These are phyloP conservation scores for Smutsia gigantea DNA, from an alignment of 2,797 vertebrate species.

Conservation along the genomic window DNA sequence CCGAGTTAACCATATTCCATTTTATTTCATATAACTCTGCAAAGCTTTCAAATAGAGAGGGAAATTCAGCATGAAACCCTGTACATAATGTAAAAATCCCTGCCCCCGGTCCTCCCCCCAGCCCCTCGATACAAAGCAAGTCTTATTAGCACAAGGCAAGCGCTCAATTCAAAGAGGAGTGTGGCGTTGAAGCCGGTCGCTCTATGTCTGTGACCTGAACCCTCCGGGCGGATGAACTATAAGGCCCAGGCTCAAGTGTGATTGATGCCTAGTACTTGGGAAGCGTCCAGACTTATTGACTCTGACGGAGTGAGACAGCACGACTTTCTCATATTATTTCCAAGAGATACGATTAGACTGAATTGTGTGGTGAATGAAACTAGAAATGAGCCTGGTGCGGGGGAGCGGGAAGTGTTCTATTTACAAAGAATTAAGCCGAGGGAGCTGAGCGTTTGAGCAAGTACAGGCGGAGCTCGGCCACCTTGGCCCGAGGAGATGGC, in stretches of 20 bases:
- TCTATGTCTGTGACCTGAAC: slow-evolving; percentile 86
- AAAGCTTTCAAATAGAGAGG: slow-evolving; percentile 68
- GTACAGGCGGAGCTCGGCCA: not conserved
- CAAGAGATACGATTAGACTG: slow-evolving; percentile 78
- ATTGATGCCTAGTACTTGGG: slow-evolving; percentile 85
- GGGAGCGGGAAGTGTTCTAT: slow-evolving; percentile 58
- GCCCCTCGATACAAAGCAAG: slow-evolving; percentile 77
- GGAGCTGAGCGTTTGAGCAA: not conserved
- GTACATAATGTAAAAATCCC: slow-evolving; percentile 46
- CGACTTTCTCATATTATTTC: slow-evolving; percentile 84
- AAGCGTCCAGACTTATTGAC: slow-evolving; percentile 86
- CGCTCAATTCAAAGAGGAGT: slow-evolving; percentile 82
- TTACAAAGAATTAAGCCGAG: not conserved
- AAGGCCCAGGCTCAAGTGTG: slow-evolving; percentile 84
- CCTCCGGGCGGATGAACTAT: slow-evolving; percentile 83
- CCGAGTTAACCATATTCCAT: slow-evolving; percentile 60
- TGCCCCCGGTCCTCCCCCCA: not conserved
- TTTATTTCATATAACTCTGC: slow-evolving; percentile 71
- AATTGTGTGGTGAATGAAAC: slow-evolving; percentile 66
- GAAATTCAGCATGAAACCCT: slow-evolving; percentile 75
- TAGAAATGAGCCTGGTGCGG: slow-evolving; percentile 68
- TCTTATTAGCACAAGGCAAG: slow-evolving; percentile 84
- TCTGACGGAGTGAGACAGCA: slow-evolving; percentile 84
- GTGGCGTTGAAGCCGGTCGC: slow-evolving; percentile 83
- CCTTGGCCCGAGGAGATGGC: not conserved